Evolutionary conservation across 2,113 vertebrate genomes (phyloP), one percentile per base, ranked within the genome.

Genomic region (Neolamprologus hecqui): DNA sequence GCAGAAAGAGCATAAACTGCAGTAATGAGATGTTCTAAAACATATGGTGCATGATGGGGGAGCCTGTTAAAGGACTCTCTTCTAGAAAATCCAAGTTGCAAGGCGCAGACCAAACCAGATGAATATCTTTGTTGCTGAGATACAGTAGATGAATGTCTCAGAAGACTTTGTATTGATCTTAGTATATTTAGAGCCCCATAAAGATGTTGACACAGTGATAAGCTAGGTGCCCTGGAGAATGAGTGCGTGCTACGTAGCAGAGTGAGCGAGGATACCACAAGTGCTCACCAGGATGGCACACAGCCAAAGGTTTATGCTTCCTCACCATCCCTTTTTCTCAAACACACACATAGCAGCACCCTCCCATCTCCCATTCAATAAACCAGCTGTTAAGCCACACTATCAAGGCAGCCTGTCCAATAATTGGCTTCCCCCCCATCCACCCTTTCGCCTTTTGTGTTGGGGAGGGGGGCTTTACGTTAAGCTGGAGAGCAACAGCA

Each of bases 331-430:
- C 84, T 90, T 86, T 89, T 88, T 83, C 87, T 82, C 84, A 8
- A 31, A 49, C 53, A 5, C 84, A 57, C 82, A 83, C 83, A 68
- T 68, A 42, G 87, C 73, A 88, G 58, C 89, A 77, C 84, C 86
- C 91, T 86, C 92, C 92, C 92, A 90, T 90, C 88, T 94, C 84
- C 87, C 89, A 93, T 94, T 96, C 95, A 94, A 94, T 95, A 96
- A 95, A 90, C 93, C 95, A 95, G 94, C 94, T 92, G 96, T 96
- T 96, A 96, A 97, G 94, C 95, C 92, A 88, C 93, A 91, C 96
- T 97, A 96, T 97, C 95, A 95, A 96, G 95, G 93, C 94, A 94
- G 93, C 93, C 94, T 95, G 95, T 96, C 95, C 94, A 94, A 96
- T 96, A 96, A 97, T 96, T 96, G 96, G 92, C 92, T 77, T 90